Conservation (phyloP, 2,797 vertebrate genomes). For the Melanotaenia nigrans region DNA sequence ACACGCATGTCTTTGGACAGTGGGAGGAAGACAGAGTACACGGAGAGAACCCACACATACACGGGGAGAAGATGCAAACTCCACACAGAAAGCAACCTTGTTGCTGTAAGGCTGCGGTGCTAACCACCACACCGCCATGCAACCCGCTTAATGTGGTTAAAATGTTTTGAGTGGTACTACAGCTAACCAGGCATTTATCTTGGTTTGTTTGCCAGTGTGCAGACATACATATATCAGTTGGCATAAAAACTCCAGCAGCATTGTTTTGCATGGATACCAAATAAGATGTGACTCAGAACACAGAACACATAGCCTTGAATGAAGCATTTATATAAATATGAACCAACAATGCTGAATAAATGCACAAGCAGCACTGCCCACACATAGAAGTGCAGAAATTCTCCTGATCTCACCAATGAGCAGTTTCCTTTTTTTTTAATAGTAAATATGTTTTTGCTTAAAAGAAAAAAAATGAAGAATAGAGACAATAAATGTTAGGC, state of each 20-base stretch:
- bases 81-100: no score
- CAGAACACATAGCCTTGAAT: neutral
- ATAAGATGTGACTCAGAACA: neutral
- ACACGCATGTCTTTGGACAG: no score
- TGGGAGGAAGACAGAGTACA: no score
- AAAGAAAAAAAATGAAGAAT: neutral
- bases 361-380: neutral
- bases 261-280: neutral
- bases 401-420: neutral
- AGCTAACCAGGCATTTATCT: no score
- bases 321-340: neutral
- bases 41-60: no score
- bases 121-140: no score
- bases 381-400: neutral
- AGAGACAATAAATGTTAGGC: neutral
- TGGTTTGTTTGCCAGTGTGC: neutral
- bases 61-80: no score
- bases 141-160: neutral
- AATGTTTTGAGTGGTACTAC: neutral
- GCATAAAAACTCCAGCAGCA: neutral
- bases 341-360: slow-evolving; percentile 2
- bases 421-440: neutral
- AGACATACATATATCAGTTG: neutral
- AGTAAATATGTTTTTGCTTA: neutral
- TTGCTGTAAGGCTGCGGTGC: no score